Base-by-base conservation (phyloP, 2,797 vertebrate genomes). In the Sebastes cheni region DNA sequence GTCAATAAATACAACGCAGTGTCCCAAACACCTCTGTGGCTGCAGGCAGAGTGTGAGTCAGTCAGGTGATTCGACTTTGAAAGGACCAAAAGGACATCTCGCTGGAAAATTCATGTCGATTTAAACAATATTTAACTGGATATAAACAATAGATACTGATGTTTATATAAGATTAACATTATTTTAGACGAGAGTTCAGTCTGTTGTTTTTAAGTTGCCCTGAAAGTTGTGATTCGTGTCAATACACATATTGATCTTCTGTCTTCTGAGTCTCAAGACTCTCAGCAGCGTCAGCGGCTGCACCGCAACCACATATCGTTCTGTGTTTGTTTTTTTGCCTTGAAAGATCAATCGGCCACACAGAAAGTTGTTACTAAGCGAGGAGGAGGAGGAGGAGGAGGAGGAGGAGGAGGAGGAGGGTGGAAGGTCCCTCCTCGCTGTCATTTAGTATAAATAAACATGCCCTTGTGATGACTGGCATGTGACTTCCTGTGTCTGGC, bases 401-500 rank as follows among this genome's bases (percentile, higher is more conserved):
- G 58, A 81, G 46, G 50, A 30, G 32, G 3, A 34, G 32, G 36
- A 13, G 59, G 36, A 52, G 77, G 60, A 81, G 42, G 46, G 36
- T 23, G 87, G 81, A 90, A 81, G 88, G 70, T 84, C 80, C 70
- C 69, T 79, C 77, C 77, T 87, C 83, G 36, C 82, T 89, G 81
- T 89, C 79, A 79, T 82, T 80, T 85, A 8, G 85, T 94, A 93
- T 91, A 94, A 94, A 95, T 94, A 94, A 90, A 89, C 85, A 68
- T 85, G 66, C 36, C 82, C 89, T 89, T 79, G 72, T 94, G 93
- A 94, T 92, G 88, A 88, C 87, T 87, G 85, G 84, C 94, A 94
- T 95, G 95, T 96, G 95, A 96, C 85, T 92, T 94, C 90, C 92
- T 91, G 87, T 90, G 84, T 95, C 90, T 92, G 88, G 86, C 89